Percentiles rank a stretch among this genome's conserved stretches.
phyloP scores from a whole-genome alignment of 37 sponge, comb jelly and placozoan genomes.

The Aphrocallistes beatrix region DNA sequence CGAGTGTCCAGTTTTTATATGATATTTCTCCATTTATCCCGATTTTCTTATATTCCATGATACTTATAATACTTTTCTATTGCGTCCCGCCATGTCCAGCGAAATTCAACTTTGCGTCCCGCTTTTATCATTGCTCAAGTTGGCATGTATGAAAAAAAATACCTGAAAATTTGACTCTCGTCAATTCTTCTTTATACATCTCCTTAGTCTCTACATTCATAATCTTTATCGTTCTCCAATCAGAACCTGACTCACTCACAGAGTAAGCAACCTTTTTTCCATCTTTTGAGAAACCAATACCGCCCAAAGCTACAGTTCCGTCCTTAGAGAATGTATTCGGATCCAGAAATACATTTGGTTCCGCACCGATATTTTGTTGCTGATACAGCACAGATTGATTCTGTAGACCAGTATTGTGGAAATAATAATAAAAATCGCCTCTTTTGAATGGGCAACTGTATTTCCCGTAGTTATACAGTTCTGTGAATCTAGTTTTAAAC shows the following conservation, averaged over 20 bases:
- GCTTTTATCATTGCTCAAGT: too few relatives aligned
- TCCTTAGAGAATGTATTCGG: conserved; percentile 82
- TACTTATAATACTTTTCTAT: neutral
- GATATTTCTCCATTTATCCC: too few relatives aligned
- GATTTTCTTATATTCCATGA: neutral
- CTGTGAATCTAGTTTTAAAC: conserved; percentile 74
- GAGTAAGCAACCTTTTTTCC: conserved; percentile 75
- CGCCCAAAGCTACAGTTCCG: conserved; percentile 77
- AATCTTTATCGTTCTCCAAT: conserved; percentile 85
- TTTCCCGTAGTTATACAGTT: conserved; percentile 84
- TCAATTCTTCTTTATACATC: neutral
- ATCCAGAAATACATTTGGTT: conserved; percentile 71
- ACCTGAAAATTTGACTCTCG: neutral
- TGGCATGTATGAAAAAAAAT: too few relatives aligned
- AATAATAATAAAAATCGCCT: conserved; percentile 74
- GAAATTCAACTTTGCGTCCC: too few relatives aligned
- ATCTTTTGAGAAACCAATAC: conserved; percentile 66
- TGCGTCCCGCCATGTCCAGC: too few relatives aligned
- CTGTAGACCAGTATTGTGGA: conserved; percentile 81
- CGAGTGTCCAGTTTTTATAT: too few relatives aligned
- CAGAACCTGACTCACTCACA: conserved; percentile 79
- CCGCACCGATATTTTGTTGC: conserved; percentile 38
- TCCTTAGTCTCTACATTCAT: neutral
- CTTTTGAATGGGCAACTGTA: conserved; percentile 76
- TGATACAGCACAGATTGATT: conserved; percentile 88